Conservation (phyloP, 2,797 vertebrate species). For the Hoplostethus mediterraneus region DNA sequence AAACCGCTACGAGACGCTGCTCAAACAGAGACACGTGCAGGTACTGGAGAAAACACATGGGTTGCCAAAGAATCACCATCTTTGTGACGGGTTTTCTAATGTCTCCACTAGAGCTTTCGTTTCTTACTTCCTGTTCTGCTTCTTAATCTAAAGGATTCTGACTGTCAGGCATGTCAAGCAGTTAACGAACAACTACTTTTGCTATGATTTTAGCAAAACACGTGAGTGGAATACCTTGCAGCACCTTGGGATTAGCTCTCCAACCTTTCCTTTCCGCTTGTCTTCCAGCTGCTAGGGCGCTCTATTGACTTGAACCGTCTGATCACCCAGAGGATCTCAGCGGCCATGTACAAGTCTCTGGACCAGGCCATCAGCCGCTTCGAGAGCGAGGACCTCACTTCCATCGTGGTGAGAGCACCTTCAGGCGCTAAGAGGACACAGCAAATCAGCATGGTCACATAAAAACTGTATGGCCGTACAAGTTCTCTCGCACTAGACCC, state of each 20-base stretch:
- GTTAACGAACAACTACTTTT: not conserved
- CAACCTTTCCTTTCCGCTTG: not conserved
- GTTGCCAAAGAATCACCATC: too few species aligned
- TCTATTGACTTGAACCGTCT: constrained; percentile 93
- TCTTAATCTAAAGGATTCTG: not conserved
- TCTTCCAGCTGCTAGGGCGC: constrained; percentile 86
- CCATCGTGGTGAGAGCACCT: constrained; percentile 88
- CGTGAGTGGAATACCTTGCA: not conserved
- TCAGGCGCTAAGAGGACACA: not conserved
- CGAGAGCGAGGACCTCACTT: constrained; percentile 93
- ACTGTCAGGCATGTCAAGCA: not conserved
- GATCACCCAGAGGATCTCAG: constrained; percentile 92
- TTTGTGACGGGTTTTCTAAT: not conserved
- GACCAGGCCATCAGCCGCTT: constrained; percentile 94
- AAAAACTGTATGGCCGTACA: not conserved
- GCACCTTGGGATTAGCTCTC: not conserved
- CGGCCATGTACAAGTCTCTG: constrained; percentile 93
- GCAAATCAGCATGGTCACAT: not conserved
- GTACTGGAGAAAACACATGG: constrained; percentile 59
- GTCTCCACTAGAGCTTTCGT: not conserved
- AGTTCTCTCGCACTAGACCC: not conserved
- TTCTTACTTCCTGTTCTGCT: not conserved
- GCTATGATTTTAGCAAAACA: not conserved
- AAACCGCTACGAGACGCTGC: constrained; percentile 92
- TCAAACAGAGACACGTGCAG: constrained; percentile 94